These are phyloP conservation scores for Pollenia griseotomentosa DNA, from an alignment of 2,888 invertebrate species.

Conservation along the genomic window DNA sequence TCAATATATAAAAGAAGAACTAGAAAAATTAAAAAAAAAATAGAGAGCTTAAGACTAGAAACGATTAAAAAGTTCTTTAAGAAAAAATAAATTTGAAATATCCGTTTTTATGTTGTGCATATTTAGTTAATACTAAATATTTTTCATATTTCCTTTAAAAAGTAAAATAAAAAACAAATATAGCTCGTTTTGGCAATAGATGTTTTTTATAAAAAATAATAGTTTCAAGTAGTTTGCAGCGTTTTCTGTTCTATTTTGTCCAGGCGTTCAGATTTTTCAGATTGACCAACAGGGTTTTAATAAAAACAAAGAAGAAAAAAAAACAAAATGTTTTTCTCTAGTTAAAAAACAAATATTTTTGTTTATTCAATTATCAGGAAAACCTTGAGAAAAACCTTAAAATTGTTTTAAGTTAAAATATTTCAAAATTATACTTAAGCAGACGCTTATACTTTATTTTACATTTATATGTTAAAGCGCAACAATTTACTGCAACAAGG, in stretches of 20 bases:
- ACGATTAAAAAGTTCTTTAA: too few species aligned
- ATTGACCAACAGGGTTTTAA: slow-evolving; percentile 8
- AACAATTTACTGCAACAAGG: slow-evolving; percentile 67
- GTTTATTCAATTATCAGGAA: slow-evolving; percentile 47
- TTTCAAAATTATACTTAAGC: slow-evolving; percentile 7
- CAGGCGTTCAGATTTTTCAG: slow-evolving; percentile 67
- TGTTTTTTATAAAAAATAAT: background rate
- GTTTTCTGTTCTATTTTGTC: slow-evolving; percentile 64
- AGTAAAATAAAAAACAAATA: too few species aligned
- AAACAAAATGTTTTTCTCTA: slow-evolving; percentile 14
- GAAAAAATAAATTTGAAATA: too few species aligned
- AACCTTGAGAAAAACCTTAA: slow-evolving; percentile 68
- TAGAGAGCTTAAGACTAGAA: too few species aligned
- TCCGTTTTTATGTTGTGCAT: too few species aligned
- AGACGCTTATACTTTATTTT: slow-evolving; percentile 17
- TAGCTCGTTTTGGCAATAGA: background rate
- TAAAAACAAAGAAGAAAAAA: background rate
- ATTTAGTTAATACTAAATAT: too few species aligned
- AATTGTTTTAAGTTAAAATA: slow-evolving; percentile 12
- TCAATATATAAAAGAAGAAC: too few species aligned
- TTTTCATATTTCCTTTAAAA: too few species aligned
- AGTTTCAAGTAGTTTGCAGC: slow-evolving; percentile 20
- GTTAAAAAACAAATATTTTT: slow-evolving; percentile 9
- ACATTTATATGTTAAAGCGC: slow-evolving; percentile 34
- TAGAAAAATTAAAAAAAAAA: too few species aligned